Base-by-base conservation (phyloP, 1,140 invertebrate genomes). In the Drosophila ohnishii region DNA sequence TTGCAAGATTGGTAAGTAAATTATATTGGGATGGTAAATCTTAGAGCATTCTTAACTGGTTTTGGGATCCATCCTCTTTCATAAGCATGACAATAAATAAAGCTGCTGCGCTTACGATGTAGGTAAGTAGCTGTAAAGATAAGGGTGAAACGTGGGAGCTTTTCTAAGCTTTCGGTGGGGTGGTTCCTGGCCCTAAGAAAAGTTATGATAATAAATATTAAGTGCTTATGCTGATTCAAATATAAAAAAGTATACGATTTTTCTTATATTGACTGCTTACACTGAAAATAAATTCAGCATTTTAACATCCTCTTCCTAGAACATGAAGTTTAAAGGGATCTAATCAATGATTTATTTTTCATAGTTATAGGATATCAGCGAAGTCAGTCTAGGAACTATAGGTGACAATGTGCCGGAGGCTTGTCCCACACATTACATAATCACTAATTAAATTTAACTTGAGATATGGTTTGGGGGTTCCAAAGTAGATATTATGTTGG, bases 121-220 rank as follows among this genome's bases (percentile, higher is more conserved):
- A 35, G 3, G 10, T 5, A 34, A 53, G 50, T 28, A 28, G n/a
- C 35, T 65, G 35, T 9, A 66, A 63, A 34, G 30, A 60, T 51
- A 51, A 19, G 37, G 57, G 35, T 44, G 42, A 34, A 40, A 32
- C 13, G 19, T 39, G 45, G 16, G 37, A 69, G 65, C 65, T 69
- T 69, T 69, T 9, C 6, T 10, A 69, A 69, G 65, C 65, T 69
- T 69, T 66, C 14, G 9, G 19, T 30, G 11, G 35, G 11, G 28
- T 19, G 58, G 34, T 13, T 44, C 16, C 40, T 7, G 34, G 32
- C 7, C 61, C 30, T 61, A 63, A 39, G 39, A 30, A 34, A 60
- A 61, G 28, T 61, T 25, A 63, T 42, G 11, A 42, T 63, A 60
- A 32, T 63, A 34, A 61, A 16, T 25, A 40, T 61, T 14, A 61